Evolutionary conservation across 1,140 invertebrate species (phyloP).

Genomic region (Adoxophyes honmai): DNA sequence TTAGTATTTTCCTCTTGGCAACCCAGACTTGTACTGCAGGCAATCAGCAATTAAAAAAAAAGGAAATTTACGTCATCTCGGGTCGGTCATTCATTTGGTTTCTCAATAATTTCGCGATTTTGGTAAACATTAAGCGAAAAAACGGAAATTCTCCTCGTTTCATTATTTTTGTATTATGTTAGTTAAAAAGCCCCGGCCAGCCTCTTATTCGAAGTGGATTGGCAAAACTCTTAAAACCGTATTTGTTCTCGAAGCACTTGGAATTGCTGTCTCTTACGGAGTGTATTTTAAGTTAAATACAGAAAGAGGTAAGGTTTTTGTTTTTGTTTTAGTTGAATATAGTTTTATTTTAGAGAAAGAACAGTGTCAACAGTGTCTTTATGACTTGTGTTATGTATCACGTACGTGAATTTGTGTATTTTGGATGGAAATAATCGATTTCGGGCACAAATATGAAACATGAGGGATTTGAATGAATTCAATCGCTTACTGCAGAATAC

Average conservation of each 20-base stretch:
- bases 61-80: conserved; percentile 3
- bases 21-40: no score
- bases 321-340: conserved; percentile 18
- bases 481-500: no score
- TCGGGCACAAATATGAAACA: no score
- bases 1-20: no score
- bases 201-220: conserved; percentile 67
- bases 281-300: conserved; percentile 80
- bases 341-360: no score
- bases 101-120: neutral
- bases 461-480: no score
- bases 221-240: conserved; percentile 71
- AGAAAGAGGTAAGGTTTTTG: conserved; percentile 75
- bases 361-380: no score
- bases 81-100: neutral
- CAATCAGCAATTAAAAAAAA: neutral
- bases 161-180: conserved; percentile 73
- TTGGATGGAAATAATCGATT: no score
- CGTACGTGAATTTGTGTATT: no score
- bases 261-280: conserved; percentile 77
- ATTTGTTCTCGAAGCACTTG: conserved; percentile 76
- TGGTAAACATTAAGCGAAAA: neutral
- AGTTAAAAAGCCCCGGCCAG: conserved; percentile 77
- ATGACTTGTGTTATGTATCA: no score
- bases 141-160: conserved; percentile 4